Evolutionary conservation across 2,797 vertebrate species (phyloP).

Genomic region (Cossypha polioptera): DNA sequence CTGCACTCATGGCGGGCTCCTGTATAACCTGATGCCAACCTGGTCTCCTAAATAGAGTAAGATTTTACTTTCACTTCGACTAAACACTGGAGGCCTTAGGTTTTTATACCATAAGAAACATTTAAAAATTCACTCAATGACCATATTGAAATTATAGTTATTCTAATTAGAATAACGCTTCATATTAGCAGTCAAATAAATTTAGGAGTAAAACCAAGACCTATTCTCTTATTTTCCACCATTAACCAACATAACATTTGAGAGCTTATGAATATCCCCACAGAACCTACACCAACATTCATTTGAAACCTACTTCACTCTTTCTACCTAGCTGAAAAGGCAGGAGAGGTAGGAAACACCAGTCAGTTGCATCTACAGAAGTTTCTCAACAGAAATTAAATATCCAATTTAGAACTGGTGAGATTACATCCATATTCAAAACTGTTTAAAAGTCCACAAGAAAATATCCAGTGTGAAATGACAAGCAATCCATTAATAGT

Average conservation of each 20-base stretch:
- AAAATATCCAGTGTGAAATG: not conserved
- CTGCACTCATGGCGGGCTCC: fast-evolving
- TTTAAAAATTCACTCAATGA: fast-evolving
- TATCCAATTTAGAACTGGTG: not conserved
- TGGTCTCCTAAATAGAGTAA: not conserved
- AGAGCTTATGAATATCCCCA: not conserved
- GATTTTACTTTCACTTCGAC: not conserved
- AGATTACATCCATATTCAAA: not conserved
- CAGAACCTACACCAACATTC: not conserved
- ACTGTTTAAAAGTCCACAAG: not conserved
- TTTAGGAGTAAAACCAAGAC: not conserved
- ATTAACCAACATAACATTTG: not conserved
- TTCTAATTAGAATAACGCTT: not conserved
- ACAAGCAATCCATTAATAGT: not conserved
- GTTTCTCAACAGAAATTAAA: not conserved
- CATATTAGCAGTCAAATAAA: not conserved
- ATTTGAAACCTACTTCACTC: not conserved
- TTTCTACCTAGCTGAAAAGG: not conserved
- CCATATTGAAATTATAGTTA: not conserved
- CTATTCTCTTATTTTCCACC: not conserved
- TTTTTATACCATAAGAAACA: not conserved
- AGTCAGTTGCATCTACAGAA: not conserved
- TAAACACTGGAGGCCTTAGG: not conserved
- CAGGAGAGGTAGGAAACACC: not conserved
- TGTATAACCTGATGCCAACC: fast-evolving